These are phyloP conservation scores for Beris morrisii DNA, from an alignment of 2,888 invertebrate species.

Conservation along the genomic window DNA sequence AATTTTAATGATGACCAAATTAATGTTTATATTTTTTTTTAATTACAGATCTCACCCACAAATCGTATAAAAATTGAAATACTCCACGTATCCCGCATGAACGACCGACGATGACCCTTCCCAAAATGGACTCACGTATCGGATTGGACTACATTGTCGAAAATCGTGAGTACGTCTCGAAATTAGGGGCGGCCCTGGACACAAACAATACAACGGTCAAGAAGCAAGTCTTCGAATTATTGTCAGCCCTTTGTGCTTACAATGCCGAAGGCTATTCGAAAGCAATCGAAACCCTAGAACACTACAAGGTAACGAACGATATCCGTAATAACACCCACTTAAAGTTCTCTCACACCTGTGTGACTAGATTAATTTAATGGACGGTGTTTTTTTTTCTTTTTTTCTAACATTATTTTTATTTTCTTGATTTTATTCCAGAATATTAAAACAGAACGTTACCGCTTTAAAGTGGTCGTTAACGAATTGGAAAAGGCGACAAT, in stretches of 20 bases:
- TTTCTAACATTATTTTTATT: conserved; percentile 3
- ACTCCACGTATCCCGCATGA: too few species aligned
- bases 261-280: conserved; percentile 85
- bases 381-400: neutral
- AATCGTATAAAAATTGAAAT: too few species aligned
- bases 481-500: conserved; percentile 81
- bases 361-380: neutral
- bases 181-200: conserved; percentile 90
- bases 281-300: conserved; percentile 86
- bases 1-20: too few species aligned
- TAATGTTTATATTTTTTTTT: too few species aligned
- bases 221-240: conserved; percentile 94
- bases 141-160: conserved; percentile 94
- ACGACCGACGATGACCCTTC: conserved; percentile 37
- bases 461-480: conserved; percentile 83
- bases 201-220: conserved; percentile 88
- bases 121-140: conserved; percentile 84
- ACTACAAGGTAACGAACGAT: conserved; percentile 75
- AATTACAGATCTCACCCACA: too few species aligned
- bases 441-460: conserved; percentile 84
- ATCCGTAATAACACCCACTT: neutral
- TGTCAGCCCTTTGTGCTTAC: conserved; percentile 93
- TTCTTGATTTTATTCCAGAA: conserved; percentile 61
- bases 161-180: conserved; percentile 88
- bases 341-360: too few species aligned